phyloP scores from a whole-genome alignment of 2,113 vertebrate species.

The Oncorhynchus tshawytscha region DNA sequence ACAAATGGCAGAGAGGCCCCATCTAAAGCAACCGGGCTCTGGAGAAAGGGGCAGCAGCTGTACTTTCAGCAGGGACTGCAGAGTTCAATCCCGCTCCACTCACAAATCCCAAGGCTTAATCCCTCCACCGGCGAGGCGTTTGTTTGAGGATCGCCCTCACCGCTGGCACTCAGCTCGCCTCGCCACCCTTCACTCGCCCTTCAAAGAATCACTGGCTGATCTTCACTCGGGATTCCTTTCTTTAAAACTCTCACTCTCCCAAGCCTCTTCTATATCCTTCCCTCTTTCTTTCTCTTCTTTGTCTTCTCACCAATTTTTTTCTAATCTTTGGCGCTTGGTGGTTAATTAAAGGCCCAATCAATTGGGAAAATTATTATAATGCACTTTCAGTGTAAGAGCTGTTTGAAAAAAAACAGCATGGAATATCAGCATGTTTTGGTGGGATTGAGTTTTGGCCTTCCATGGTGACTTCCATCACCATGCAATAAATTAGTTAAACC shows the following conservation, averaged over 20 bases:
- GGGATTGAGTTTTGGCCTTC: too few relatives aligned
- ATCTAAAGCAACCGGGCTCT: constrained; percentile 37
- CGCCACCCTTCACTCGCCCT: constrained; percentile 66
- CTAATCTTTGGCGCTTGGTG: constrained; percentile 14
- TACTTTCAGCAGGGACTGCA: constrained; percentile 57
- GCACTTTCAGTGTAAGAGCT: too few relatives aligned
- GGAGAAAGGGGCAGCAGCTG: constrained; percentile 24
- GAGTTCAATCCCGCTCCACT: constrained; percentile 63
- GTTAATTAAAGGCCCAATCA: background rate
- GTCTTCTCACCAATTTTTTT: background rate
- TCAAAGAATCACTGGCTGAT: constrained; percentile 61
- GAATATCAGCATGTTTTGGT: too few relatives aligned
- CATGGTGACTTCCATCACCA: too few relatives aligned
- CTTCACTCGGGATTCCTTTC: constrained; percentile 55
- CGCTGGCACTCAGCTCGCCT: constrained; percentile 37
- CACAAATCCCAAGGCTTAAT: constrained; percentile 67
- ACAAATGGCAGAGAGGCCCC: constrained; percentile 18
- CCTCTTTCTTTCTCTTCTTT: background rate
- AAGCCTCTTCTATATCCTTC: constrained; percentile 13
- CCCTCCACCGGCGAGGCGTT: constrained; percentile 58
- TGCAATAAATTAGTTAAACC: too few relatives aligned
- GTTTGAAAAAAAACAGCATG: too few relatives aligned
- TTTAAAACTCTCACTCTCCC: constrained; percentile 12
- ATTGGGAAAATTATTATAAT: too few relatives aligned
- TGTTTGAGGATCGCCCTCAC: constrained; percentile 65